A percentile compares a stretch with the other conserved stretches of the same genome.
Evolutionary conservation across 2,113 vertebrate genomes (phyloP).

Genomic region (Hystrix brachyura): DNA sequence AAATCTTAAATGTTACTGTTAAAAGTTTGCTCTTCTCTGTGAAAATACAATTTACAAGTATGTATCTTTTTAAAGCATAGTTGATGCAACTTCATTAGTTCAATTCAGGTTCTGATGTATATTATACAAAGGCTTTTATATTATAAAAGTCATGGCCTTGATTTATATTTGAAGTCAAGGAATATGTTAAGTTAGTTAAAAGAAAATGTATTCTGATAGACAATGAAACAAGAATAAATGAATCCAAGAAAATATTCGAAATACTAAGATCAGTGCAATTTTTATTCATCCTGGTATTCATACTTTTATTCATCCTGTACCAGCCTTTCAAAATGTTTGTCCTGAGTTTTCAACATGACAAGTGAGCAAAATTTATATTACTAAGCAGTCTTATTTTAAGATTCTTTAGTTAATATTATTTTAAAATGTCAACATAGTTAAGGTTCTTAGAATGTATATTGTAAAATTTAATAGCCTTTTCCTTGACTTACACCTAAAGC

Average conservation of each 20-base stretch:
- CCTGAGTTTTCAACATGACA: constrained; percentile 56
- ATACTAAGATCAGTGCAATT: neutral
- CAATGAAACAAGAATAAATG: constrained; percentile 35
- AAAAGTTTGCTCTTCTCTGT: constrained; percentile 26
- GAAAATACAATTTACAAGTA: neutral
- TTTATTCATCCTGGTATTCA: neutral
- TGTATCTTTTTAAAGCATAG: constrained; percentile 21
- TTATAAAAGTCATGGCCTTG: constrained; percentile 16
- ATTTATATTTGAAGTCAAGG: constrained; percentile 67
- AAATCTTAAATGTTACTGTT: constrained; percentile 15
- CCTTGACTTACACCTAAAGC: neutral
- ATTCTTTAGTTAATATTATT: neutral
- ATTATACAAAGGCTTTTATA: neutral
- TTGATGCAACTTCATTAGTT: constrained; percentile 10
- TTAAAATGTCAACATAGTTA: constrained; percentile 23
- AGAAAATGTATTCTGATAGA: constrained; percentile 58
- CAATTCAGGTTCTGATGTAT: neutral
- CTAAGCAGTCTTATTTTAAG: constrained; percentile 55
- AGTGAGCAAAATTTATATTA: constrained; percentile 55
- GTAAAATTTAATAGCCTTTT: neutral
- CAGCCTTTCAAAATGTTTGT: constrained; percentile 39
- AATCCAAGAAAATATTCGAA: constrained; percentile 56
- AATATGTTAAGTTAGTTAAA: constrained; percentile 59
- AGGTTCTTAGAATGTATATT: constrained; percentile 12
- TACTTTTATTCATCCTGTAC: neutral